These are phyloP conservation scores for Drosophila siamana DNA, from an alignment of 2,888 invertebrate genomes.

Conservation along the genomic window DNA sequence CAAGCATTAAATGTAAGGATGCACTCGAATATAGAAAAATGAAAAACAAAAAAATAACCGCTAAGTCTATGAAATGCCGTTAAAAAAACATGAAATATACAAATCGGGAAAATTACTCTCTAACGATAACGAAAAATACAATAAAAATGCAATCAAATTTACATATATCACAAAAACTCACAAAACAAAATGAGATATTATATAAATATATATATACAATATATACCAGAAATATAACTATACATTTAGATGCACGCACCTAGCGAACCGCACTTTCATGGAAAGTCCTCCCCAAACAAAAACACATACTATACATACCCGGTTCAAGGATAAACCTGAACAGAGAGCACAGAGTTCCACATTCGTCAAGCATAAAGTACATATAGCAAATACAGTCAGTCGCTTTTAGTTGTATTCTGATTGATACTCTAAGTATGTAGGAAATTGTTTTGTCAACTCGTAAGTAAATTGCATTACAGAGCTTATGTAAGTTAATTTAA, in stretches of 20 bases:
- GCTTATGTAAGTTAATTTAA: constrained; percentile 44
- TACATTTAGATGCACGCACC: constrained; percentile 66
- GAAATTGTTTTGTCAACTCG: constrained; percentile 28
- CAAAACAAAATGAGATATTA: constrained; percentile 1
- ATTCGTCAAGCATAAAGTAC: constrained; percentile 27
- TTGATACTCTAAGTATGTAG: constrained; percentile 22
- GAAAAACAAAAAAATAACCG: constrained; percentile 16
- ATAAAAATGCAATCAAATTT: constrained; percentile 76
- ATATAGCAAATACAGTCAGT: constrained; percentile 29
- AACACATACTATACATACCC: constrained; percentile 12
- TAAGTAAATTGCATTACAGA: constrained; percentile 28
- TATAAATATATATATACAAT: constrained; percentile 33
- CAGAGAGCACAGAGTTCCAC: constrained; percentile 59
- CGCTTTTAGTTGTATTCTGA: constrained; percentile 42
- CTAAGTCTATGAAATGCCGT: constrained; percentile 31
- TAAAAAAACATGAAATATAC: constrained; percentile 21
- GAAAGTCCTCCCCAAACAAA: constrained; percentile 18
- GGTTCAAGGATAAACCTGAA: constrained; percentile 33
- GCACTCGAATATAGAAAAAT: constrained; percentile 13
- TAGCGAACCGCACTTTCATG: constrained; percentile 60
- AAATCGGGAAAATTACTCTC: constrained; percentile 23
- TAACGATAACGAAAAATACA: constrained; percentile 54
- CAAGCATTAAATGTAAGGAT: constrained; percentile 28
- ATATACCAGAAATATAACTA: constrained; percentile 36
- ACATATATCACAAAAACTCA: constrained; percentile 47